phyloP scores from a whole-genome alignment of 2,113 vertebrate species.

The Triplophysa siluroides region DNA sequence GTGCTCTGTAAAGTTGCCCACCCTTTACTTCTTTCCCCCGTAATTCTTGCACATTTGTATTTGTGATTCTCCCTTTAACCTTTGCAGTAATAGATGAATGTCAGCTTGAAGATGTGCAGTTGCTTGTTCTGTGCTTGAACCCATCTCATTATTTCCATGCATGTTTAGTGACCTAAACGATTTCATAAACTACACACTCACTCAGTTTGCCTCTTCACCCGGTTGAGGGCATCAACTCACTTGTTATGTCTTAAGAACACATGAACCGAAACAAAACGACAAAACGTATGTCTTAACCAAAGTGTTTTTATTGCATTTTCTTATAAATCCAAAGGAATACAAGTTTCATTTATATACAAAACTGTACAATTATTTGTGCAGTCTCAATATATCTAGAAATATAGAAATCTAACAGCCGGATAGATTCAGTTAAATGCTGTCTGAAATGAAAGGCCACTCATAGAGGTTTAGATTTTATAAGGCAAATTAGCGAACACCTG shows the following conservation, averaged over 20 bases:
- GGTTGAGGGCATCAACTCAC: too few relatives aligned
- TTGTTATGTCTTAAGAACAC: neutral
- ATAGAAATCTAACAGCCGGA: constrained; percentile 17
- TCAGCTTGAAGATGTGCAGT: too few relatives aligned
- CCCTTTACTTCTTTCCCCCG: too few relatives aligned
- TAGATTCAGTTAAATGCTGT: neutral
- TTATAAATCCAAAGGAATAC: constrained; percentile 24
- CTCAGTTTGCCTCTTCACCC: too few relatives aligned
- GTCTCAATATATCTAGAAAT: constrained; percentile 18
- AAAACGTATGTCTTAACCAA: neutral
- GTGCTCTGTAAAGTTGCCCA: too few relatives aligned
- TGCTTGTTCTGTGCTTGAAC: too few relatives aligned
- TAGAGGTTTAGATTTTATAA: neutral
- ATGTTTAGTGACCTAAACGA: too few relatives aligned
- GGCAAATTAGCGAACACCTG: neutral
- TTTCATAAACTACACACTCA: too few relatives aligned
- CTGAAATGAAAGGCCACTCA: neutral
- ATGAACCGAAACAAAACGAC: neutral
- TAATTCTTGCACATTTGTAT: too few relatives aligned
- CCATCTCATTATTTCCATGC: too few relatives aligned
- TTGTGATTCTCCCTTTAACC: too few relatives aligned
- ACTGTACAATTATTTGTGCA: constrained; percentile 37
- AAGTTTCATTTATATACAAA: constrained; percentile 25
- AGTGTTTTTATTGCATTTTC: constrained; percentile 19
- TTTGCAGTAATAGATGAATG: too few relatives aligned